phyloP scores from a whole-genome alignment of 2,113 vertebrate species.

The Entomyzon cyanotis region DNA sequence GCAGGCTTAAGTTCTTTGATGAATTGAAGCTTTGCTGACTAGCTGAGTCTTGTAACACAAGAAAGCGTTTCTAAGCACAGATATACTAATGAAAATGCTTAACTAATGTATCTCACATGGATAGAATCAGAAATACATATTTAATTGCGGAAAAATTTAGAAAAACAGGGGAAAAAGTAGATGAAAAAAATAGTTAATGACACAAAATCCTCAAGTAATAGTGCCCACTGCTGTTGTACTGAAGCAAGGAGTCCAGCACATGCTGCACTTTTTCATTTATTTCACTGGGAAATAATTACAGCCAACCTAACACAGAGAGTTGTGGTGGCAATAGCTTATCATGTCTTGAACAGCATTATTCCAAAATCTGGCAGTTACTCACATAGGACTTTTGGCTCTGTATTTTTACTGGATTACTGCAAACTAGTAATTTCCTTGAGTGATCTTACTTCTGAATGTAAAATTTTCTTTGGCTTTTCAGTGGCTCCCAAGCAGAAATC shows the following conservation, averaged over 20 bases:
- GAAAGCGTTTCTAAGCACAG: neutral
- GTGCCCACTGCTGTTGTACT: neutral
- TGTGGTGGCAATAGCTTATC: neutral
- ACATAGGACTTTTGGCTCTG: neutral
- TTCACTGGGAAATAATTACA: neutral
- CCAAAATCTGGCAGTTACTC: neutral
- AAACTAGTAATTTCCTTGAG: neutral
- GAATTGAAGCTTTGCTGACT: conserved; percentile 12
- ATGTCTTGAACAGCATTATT: neutral
- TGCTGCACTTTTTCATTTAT: neutral
- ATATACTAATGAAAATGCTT: neutral
- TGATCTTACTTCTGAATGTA: neutral
- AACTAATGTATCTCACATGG: neutral
- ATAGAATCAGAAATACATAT: neutral
- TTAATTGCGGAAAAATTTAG: neutral
- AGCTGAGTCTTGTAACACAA: neutral
- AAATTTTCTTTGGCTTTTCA: neutral
- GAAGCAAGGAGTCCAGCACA: neutral
- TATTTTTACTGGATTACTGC: neutral
- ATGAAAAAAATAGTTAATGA: neutral
- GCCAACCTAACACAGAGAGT: neutral
- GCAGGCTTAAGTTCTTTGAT: conserved; percentile 3
- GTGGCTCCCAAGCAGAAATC: neutral
- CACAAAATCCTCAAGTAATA: neutral
- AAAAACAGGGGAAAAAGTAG: too few species aligned